Conservation (phyloP, 2,888 invertebrate species). For the Melangyna quadrimaculata region DNA sequence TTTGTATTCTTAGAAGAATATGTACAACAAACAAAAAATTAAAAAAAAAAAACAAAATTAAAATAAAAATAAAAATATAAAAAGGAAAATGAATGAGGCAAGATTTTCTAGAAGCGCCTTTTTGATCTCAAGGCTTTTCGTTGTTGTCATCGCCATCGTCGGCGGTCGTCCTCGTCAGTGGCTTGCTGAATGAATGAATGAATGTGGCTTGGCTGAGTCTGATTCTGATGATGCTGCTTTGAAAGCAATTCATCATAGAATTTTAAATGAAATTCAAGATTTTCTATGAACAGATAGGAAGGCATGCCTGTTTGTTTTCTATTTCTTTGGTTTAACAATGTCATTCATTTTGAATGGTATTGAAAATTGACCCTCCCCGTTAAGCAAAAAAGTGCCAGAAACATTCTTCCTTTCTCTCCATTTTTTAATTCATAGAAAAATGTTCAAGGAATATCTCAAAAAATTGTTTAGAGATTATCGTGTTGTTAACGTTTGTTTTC, state of each 20-base stretch:
- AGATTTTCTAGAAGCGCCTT: slow-evolving; percentile 29
- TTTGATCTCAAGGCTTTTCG: slow-evolving; percentile 44
- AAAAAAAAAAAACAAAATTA: background rate
- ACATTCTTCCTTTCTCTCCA: background rate
- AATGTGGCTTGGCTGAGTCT: background rate
- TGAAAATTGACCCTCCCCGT: slow-evolving; percentile 35
- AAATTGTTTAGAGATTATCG: background rate
- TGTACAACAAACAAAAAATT: background rate
- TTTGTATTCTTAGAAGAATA: slow-evolving; percentile 22
- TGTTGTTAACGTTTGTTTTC: background rate
- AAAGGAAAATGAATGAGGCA: slow-evolving; percentile 21
- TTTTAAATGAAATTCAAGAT: slow-evolving; percentile 60
- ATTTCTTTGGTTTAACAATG: slow-evolving; percentile 37
- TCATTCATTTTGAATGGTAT: slow-evolving; percentile 42
- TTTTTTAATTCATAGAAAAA: background rate
- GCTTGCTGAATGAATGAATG: background rate
- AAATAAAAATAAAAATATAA: background rate
- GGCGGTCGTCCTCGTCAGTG: too few relatives aligned
- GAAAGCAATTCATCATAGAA: slow-evolving; percentile 48
- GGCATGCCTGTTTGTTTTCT: slow-evolving; percentile 25
- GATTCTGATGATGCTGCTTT: background rate
- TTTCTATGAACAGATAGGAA: background rate
- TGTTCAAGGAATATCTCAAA: background rate
- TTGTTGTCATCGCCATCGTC: background rate
- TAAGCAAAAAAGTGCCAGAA: slow-evolving; percentile 35